Percentiles rank a stretch among this genome's conserved stretches.
Conservation (phyloP, 2,797 vertebrate genomes). For the Cetoscarus ocellatus region DNA sequence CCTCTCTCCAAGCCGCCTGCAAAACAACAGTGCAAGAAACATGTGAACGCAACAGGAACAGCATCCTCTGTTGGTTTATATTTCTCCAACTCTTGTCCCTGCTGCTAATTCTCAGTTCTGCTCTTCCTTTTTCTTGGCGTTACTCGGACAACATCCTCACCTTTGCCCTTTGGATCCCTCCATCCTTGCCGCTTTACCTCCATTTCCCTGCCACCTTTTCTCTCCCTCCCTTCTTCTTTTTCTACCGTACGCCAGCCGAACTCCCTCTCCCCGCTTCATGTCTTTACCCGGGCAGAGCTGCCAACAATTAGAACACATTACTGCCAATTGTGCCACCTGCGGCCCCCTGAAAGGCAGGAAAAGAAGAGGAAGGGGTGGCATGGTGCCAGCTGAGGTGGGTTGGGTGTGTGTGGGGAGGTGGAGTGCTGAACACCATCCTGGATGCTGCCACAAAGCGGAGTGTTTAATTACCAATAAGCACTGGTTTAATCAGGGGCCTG, state of each 20-base stretch:
- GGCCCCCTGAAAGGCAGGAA: conserved; percentile 77
- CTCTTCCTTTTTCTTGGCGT: neutral
- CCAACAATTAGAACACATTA: conserved; percentile 87
- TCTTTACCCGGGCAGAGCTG: conserved; percentile 79
- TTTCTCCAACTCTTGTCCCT: conserved; percentile 32
- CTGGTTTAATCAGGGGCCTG: conserved; percentile 81
- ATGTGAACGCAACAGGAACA: conserved; percentile 59
- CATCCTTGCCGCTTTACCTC: neutral
- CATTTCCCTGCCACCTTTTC: neutral
- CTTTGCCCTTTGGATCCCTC: conserved; percentile 5
- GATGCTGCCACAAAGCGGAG: conserved; percentile 78
- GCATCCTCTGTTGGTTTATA: conserved; percentile 37
- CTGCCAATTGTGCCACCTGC: conserved; percentile 87
- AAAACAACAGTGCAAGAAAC: conserved; percentile 64
- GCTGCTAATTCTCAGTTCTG: conserved; percentile 17
- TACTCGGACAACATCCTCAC: conserved; percentile 4
- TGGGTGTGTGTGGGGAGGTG: conserved; percentile 62
- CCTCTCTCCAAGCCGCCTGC: conserved; percentile 52
- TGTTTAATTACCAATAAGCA: conserved; percentile 87
- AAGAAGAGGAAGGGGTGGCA: conserved; percentile 63
- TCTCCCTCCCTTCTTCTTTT: conserved; percentile 44
- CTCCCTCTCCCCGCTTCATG: conserved; percentile 72
- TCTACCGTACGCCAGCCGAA: conserved; percentile 61
- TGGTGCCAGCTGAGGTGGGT: conserved; percentile 69
- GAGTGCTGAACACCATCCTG: conserved; percentile 72